phyloP scores from a whole-genome alignment of 2,888 invertebrate genomes.

The Carterocephalus palaemon region DNA sequence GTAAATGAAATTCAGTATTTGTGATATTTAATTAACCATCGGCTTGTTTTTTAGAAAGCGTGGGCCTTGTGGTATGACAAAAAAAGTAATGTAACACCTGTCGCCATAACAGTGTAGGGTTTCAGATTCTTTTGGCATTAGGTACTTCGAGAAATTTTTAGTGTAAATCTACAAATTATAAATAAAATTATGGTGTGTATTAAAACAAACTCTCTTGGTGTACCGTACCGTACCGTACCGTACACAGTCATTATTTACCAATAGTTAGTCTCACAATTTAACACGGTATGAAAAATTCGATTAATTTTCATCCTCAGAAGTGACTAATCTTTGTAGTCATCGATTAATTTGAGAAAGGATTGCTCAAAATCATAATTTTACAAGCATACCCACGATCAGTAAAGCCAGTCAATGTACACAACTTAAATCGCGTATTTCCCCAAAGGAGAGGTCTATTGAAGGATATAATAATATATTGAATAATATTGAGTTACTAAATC shows the following conservation, averaged over 20 bases:
- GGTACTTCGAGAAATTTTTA: slow-evolving; percentile 14
- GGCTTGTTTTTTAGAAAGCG: background rate
- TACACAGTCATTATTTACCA: too few relatives aligned
- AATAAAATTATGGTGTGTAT: slow-evolving; percentile 7
- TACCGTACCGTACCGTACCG: too few relatives aligned
- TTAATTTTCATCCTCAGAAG: too few relatives aligned
- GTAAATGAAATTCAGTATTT: background rate
- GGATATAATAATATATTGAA: too few relatives aligned
- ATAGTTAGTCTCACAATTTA: too few relatives aligned
- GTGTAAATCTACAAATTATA: slow-evolving; percentile 2
- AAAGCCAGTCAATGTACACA: too few relatives aligned
- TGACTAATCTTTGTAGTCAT: too few relatives aligned
- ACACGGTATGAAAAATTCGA: too few relatives aligned
- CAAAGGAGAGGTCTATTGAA: too few relatives aligned
- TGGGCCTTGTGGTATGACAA: slow-evolving; percentile 4
- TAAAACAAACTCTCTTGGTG: too few relatives aligned
- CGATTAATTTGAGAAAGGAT: too few relatives aligned
- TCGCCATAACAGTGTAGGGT: background rate
- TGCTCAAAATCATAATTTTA: background rate
- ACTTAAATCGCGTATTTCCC: too few relatives aligned
- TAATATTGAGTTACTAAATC: background rate
- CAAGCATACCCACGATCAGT: background rate
- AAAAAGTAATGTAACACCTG: slow-evolving; percentile 5
- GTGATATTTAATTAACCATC: background rate
- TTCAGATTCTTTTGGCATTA: slow-evolving; percentile 12